Evolutionary conservation across 2,797 vertebrate genomes (phyloP), one percentile per base, ranked within the genome.

Genomic region (Choloepus didactylus): DNA sequence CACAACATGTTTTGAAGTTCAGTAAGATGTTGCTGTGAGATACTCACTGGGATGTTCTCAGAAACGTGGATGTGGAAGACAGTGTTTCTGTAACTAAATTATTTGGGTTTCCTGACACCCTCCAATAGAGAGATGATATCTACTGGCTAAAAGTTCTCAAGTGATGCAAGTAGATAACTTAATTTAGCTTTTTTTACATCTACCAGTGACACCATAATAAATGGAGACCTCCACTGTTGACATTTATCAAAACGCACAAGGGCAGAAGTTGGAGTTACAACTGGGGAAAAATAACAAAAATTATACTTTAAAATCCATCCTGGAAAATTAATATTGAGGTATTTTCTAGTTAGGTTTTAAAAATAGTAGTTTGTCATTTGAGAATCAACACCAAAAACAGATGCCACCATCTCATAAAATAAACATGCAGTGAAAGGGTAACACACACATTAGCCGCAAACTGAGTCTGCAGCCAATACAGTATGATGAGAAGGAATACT

Each of bases 341-440:
- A 93, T 98, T 98, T 98, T 95, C 96, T 96, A 80, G 93, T 94
- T 97, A 91, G 62, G 80, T 38, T 96, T 97, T 96, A 82, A 98
- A 98, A 97, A 10, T 92, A 96, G 94, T 95, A 95, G 91, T 98
- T 97, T 97, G 96, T 98, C 97, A 97, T 98, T 98, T 98, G 97
- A 98, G 97, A 98, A 97, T 97, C 98, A 98, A 98, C 91, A 97
- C 96, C 93, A 96, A 98, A 98, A 98, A 97, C 97, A 98, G 98
- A 98, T 97, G 96, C 97, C 97, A 97, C 97, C 96, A 92, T 98
- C 98, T 98, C 98, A 98, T 98, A 98, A 98, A 98, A 98, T 98
- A 98, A 98, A 98, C 98, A 98, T 98, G 98, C 98, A 98, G 96
- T 93, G 98, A 98, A 98, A 98, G 98, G 98, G 98, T 98, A 98